Conservation (phyloP, 2,797 vertebrate species). For the Pampus argenteus region DNA sequence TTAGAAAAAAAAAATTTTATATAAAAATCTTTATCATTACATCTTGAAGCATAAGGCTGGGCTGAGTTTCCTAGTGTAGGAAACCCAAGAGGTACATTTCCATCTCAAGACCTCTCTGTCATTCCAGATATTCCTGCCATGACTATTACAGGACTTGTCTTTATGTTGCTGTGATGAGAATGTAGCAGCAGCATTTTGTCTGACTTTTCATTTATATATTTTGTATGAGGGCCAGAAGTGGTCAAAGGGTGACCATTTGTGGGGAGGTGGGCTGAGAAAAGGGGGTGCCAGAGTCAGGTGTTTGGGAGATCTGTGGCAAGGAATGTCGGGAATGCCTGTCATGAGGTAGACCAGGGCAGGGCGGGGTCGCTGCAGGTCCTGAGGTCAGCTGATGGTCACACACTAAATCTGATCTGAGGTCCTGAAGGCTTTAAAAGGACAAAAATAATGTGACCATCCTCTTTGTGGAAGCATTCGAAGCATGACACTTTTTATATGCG, state of each 20-base stretch:
- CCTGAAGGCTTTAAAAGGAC: constrained; percentile 35
- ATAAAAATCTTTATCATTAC: too few relatives aligned
- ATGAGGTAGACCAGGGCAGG: constrained; percentile 60
- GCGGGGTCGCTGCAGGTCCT: constrained; percentile 58
- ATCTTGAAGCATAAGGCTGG: too few relatives aligned
- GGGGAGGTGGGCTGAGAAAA: constrained; percentile 42
- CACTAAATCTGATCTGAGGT: constrained; percentile 48
- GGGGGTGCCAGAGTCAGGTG: constrained; percentile 61
- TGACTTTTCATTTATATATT: too few relatives aligned
- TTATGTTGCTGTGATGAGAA: constrained; percentile 13
- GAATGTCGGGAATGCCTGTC: constrained; percentile 86
- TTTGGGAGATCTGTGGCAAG: constrained; percentile 68
- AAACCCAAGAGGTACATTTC: not conserved
- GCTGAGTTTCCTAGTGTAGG: not conserved
- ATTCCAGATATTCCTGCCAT: not conserved
- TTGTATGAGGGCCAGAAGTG: too few relatives aligned
- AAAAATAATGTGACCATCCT: constrained; percentile 9
- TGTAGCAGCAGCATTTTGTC: constrained; percentile 8
- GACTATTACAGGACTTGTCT: not conserved
- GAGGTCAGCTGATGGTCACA: constrained; percentile 65
- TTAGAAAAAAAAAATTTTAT: too few relatives aligned
- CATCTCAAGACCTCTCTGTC: not conserved
- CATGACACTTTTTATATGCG: not conserved
- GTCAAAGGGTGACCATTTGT: constrained; percentile 33
- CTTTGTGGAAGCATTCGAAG: constrained; percentile 11